Evolutionary conservation across 2,888 invertebrate genomes (phyloP).

Genomic region (Idaea straminata): DNA sequence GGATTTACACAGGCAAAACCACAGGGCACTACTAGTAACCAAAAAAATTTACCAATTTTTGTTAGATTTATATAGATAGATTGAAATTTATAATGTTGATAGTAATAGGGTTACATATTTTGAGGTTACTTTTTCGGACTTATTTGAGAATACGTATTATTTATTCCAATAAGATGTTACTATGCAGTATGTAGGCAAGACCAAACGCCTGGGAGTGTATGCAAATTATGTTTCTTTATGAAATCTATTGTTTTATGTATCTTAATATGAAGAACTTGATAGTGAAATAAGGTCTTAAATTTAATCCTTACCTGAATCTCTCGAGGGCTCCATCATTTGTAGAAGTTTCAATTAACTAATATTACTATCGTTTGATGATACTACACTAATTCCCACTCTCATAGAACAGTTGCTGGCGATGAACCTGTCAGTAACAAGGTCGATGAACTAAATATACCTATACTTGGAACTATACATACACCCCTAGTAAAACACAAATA

Average conservation of each 20-base stretch:
- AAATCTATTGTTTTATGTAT: neutral
- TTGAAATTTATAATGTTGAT: neutral
- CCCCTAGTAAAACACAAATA: slow-evolving; percentile 43
- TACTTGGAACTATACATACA: slow-evolving; percentile 62
- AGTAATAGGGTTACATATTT: neutral
- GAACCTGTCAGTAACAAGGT: slow-evolving; percentile 81
- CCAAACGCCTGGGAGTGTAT: slow-evolving; percentile 1
- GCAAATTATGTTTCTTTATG: slow-evolving; percentile 6
- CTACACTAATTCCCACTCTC: slow-evolving; percentile 55
- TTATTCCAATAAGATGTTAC: slow-evolving; percentile 5
- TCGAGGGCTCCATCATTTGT: slow-evolving; percentile 74
- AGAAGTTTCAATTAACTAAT: slow-evolving; percentile 34
- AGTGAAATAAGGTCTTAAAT: slow-evolving; percentile 1
- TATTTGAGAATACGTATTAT: neutral
- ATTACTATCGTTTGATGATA: slow-evolving; percentile 49
- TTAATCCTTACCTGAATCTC: slow-evolving; percentile 68
- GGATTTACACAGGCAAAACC: no score
- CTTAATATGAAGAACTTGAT: neutral
- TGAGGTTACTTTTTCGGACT: neutral
- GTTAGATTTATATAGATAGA: neutral
- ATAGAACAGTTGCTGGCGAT: slow-evolving; percentile 73
- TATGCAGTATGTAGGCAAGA: slow-evolving; percentile 3
- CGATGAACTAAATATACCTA: slow-evolving; percentile 80
- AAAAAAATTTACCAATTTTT: no score
- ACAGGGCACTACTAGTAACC: no score